Evolutionary conservation across 92 coral and sea anemone species (phyloP).

Genomic region (Epizoanthus illoricatus): DNA sequence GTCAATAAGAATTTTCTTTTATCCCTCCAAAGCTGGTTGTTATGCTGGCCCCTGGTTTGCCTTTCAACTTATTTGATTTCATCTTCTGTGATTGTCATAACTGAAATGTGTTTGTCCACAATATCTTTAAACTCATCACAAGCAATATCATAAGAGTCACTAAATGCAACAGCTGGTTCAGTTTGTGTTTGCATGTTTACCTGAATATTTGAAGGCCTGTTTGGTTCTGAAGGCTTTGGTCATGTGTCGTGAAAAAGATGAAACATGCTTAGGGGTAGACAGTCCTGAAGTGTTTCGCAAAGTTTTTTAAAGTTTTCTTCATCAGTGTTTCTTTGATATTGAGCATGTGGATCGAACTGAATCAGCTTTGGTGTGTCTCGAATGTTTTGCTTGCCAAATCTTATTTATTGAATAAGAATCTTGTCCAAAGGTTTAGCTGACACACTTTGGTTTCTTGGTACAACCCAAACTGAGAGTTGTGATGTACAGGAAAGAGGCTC

Average conservation of each 20-base stretch:
- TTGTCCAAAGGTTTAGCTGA: slow-evolving; percentile 56
- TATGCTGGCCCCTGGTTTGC: slow-evolving; percentile 54
- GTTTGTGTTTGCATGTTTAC: not conserved
- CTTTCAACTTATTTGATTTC: slow-evolving; percentile 40
- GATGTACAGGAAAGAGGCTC: slow-evolving; percentile 55
- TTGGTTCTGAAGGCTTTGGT: not conserved
- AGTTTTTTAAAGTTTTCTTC: slow-evolving; percentile 18
- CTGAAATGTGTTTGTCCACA: slow-evolving; percentile 35
- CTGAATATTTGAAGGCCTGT: too few species aligned
- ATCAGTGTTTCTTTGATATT: slow-evolving; percentile 30
- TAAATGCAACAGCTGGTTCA: slow-evolving; percentile 30
- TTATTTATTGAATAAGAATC: slow-evolving; percentile 48
- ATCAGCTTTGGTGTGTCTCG: slow-evolving; percentile 50
- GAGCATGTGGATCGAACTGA: slow-evolving; percentile 52
- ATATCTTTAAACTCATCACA: slow-evolving; percentile 26
- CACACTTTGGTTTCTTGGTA: slow-evolving; percentile 60
- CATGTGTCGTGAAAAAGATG: slow-evolving; percentile 21
- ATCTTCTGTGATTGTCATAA: slow-evolving; percentile 22
- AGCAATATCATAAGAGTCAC: slow-evolving; percentile 45
- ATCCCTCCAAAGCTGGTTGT: slow-evolving; percentile 52
- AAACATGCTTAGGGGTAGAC: slow-evolving; percentile 28
- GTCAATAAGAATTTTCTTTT: slow-evolving; percentile 54
- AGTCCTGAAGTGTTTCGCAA: slow-evolving; percentile 26
- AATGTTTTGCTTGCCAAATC: slow-evolving; percentile 58
- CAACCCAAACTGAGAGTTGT: slow-evolving; percentile 58